Evolutionary conservation across 2,113 vertebrate genomes (phyloP), one percentile per base, ranked within the genome.

Genomic region (Neodontobutis hainanensis): DNA sequence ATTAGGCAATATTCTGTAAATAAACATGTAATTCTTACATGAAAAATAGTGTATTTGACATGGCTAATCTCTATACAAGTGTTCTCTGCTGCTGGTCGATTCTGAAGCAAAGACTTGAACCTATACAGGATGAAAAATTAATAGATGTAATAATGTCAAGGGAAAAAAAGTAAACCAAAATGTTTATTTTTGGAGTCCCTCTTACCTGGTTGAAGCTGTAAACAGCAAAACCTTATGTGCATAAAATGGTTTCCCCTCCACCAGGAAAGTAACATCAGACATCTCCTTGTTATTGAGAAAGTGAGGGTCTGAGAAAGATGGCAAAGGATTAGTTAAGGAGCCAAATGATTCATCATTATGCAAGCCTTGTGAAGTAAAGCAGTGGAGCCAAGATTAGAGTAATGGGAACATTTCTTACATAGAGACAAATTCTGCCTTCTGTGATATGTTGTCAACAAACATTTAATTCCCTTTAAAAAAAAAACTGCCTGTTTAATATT

Each of bases 101-200:
- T 99, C 67, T 95, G 96, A 15, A 99, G 95, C 73, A 99, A 75
- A 0, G 94, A 95, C 91, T 99, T 99, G 94, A 99, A 99, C 93
- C 97, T 94, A 72, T 5, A 69, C 0, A 44, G 49, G 62, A 58
- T 11, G 53, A 61, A 52, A 42, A 32, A 43, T 49, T 15, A 63
- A 5, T 56, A 12, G 2, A 38, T 0, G 2, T 11, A 38, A 38
- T 12, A 50, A 5, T 16, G 19, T 27, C 19, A 27, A 27, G 19
- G 19, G 19, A 27, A 27, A 27, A 27, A 27, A 27, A 27, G 19
- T 27, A 27, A 27, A 27, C 19, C 19, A 27, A 27, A 27, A 27
- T 61, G 27, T 50, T 16, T 19, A 5, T 40, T 10, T 5, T 42
- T 46, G 6, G 51, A 27, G 10, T 14, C 4, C 27, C 1, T 3